Evolutionary conservation across 64 coral and sea anemone genomes (phyloP).

Genomic region (Stylophora pistillata): DNA sequence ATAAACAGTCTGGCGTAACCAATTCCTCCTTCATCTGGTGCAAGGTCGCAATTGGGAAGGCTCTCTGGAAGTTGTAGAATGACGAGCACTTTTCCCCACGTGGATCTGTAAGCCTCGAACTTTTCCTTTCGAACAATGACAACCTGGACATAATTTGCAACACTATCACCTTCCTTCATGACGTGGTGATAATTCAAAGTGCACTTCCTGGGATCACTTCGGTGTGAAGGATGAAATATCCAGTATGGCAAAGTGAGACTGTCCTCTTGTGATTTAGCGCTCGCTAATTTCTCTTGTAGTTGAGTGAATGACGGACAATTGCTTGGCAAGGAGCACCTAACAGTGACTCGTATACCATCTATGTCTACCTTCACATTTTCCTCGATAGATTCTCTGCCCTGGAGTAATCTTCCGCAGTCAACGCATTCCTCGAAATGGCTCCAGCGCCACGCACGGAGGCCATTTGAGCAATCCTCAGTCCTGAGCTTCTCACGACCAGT

Average conservation of each 20-base stretch:
- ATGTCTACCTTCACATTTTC: not conserved
- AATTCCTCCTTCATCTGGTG: conserved; percentile 31
- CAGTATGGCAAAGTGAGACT: not conserved
- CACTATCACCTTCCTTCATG: not conserved
- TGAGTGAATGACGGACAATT: not conserved
- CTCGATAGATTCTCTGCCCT: not conserved
- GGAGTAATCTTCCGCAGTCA: conserved; percentile 26
- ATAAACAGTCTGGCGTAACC: conserved; percentile 66
- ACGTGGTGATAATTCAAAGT: conserved; percentile 54
- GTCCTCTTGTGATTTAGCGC: not conserved
- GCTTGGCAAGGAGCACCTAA: not conserved
- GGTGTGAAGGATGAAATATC: conserved; percentile 62
- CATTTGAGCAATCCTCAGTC: not conserved
- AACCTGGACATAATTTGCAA: conserved; percentile 17
- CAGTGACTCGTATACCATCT: not conserved
- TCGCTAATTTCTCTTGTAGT: not conserved
- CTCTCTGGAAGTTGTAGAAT: conserved; percentile 52
- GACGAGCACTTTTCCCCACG: conserved; percentile 50
- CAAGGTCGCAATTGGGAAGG: conserved; percentile 6
- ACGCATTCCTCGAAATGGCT: conserved; percentile 13
- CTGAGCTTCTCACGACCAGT: not conserved
- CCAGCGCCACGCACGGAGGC: conserved; percentile 33
- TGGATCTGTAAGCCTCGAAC: conserved; percentile 5
- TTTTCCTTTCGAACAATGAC: conserved; percentile 13
- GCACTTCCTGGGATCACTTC: conserved; percentile 51